Evolutionary conservation across 2,797 vertebrate species (phyloP).

Genomic region (Silurus lanzhouensis): DNA sequence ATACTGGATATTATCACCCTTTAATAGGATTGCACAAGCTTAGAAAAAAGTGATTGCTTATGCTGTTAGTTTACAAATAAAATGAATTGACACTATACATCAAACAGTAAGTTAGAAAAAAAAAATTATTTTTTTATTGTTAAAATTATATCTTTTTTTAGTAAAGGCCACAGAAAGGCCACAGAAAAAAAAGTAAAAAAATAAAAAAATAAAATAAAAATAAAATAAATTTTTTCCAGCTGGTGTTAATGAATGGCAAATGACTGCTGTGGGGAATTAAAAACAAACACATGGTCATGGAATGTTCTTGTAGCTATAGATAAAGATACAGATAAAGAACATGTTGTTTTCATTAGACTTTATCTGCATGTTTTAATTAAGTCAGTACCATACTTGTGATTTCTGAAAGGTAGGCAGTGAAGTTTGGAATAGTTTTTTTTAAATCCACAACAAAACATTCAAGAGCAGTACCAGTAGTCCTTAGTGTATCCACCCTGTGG

Average conservation of each 20-base stretch:
- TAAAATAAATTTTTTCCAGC: background rate
- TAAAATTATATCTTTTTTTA: background rate
- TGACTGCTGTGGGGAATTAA: background rate
- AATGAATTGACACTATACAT: background rate
- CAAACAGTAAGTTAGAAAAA: background rate
- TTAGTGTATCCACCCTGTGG: background rate
- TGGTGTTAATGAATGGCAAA: slow-evolving; percentile 10
- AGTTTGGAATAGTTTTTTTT: slow-evolving; percentile 11
- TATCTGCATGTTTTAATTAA: background rate
- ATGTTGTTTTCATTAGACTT: background rate
- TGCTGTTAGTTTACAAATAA: background rate
- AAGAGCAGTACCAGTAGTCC: slow-evolving; percentile 10
- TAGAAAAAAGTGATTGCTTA: background rate
- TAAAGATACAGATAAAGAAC: background rate
- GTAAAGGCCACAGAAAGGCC: background rate
- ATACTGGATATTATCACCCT: background rate
- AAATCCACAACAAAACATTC: slow-evolving; percentile 17
- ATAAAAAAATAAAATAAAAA: background rate
- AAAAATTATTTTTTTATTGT: background rate
- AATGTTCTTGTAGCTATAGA: background rate
- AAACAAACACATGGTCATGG: background rate
- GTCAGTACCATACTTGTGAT: background rate
- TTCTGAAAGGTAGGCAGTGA: background rate
- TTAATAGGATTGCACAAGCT: background rate
- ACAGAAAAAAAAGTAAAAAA: background rate